Conservation (phyloP, 2,797 vertebrate species). For the Cichlasoma orientale region DNA sequence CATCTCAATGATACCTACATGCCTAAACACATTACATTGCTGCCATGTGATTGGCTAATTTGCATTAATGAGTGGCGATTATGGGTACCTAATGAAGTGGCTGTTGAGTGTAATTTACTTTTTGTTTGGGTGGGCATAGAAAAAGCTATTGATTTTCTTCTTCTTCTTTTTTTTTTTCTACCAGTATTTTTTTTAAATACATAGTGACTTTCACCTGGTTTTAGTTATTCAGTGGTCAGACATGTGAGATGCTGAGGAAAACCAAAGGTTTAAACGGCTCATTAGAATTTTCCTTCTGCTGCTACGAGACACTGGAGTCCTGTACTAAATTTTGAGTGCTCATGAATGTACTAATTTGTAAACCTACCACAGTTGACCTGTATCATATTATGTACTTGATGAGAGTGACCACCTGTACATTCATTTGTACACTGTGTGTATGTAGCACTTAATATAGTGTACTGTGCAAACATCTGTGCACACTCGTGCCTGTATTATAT, state of each 20-base stretch:
- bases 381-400: background rate
- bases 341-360: background rate
- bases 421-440: background rate
- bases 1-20: background rate
- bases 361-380: background rate
- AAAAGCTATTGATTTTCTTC: background rate
- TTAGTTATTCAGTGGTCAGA: background rate
- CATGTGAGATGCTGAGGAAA: background rate
- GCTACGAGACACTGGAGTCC: background rate
- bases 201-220: background rate
- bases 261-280: background rate
- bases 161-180: background rate
- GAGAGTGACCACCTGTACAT: background rate
- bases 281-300: background rate
- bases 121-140: background rate
- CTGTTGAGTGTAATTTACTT: background rate
- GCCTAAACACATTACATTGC: background rate
- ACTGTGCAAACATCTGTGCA: background rate
- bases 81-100: background rate
- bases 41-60: background rate
- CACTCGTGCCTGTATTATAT: background rate
- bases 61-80: background rate
- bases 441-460: background rate
- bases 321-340: background rate
- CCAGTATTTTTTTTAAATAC: background rate